Conservation (phyloP, 2,888 invertebrate species). For the Pterobdella sp. region DNA sequence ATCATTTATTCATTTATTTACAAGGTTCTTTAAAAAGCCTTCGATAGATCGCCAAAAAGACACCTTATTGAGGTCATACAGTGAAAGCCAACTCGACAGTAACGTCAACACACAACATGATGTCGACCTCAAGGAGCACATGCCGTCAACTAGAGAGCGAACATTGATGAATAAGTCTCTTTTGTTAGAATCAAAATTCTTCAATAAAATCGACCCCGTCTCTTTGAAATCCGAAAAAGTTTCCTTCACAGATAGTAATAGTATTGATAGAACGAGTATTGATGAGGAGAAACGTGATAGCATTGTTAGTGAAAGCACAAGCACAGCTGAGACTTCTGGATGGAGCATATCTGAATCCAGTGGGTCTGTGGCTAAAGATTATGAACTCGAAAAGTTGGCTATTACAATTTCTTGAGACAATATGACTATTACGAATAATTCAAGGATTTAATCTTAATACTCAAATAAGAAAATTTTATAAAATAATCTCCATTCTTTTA, state of each 20-base stretch:
- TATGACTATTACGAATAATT: neutral
- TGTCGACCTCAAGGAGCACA: too few relatives aligned
- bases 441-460: neutral
- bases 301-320: neutral
- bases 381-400: slow-evolving; percentile 19
- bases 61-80: too few relatives aligned
- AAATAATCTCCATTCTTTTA: neutral
- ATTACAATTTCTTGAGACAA: neutral
- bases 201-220: neutral
- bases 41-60: too few relatives aligned
- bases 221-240: neutral
- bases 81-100: too few relatives aligned
- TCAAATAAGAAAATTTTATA: neutral
- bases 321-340: neutral
- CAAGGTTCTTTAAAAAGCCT: too few relatives aligned
- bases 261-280: neutral
- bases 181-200: too few relatives aligned
- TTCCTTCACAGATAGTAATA: neutral
- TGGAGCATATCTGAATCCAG: slow-evolving; percentile 3
- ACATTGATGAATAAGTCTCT: too few relatives aligned
- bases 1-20: too few relatives aligned
- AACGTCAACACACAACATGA: too few relatives aligned
- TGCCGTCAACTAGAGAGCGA: too few relatives aligned
- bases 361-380: slow-evolving; percentile 10
- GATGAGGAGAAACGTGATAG: neutral